Evolutionary conservation across 2,797 vertebrate genomes (phyloP).

Genomic region (Poecilia wingei): DNA sequence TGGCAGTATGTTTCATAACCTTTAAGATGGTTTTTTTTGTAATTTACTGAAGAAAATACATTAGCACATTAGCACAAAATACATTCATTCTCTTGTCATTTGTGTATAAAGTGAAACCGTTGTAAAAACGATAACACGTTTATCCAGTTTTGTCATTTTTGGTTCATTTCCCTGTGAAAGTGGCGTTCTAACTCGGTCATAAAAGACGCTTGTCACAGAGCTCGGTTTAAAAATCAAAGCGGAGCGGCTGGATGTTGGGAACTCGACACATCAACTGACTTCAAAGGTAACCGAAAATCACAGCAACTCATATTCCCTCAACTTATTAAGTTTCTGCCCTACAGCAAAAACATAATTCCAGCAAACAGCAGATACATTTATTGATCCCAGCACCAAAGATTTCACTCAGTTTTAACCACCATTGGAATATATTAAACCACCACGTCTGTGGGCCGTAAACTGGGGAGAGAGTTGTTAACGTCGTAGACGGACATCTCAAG

Average conservation of each 20-base stretch:
- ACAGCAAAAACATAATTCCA: slow-evolving; percentile 6
- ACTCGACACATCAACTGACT: slow-evolving; percentile 23
- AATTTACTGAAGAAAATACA: background rate
- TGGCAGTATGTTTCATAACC: background rate
- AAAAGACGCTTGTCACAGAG: background rate
- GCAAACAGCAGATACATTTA: background rate
- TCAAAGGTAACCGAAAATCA: slow-evolving; percentile 32
- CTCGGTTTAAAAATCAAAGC: background rate
- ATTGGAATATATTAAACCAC: background rate
- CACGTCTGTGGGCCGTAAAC: background rate
- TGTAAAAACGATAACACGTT: background rate
- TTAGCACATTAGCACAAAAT: too few relatives aligned
- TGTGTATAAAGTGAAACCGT: background rate
- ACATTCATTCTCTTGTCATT: background rate
- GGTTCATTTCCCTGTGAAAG: background rate
- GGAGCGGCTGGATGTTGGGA: background rate
- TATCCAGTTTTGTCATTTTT: background rate
- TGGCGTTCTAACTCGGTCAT: background rate
- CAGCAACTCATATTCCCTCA: slow-evolving; percentile 2
- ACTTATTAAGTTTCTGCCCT: slow-evolving; percentile 8
- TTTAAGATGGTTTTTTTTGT: background rate
- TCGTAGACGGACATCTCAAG: too few relatives aligned
- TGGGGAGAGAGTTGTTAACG: background rate
- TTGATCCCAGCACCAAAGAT: background rate
- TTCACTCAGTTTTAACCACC: background rate